Conservation (phyloP, 2,113 vertebrate species). For the Macrotis lagotis region DNA sequence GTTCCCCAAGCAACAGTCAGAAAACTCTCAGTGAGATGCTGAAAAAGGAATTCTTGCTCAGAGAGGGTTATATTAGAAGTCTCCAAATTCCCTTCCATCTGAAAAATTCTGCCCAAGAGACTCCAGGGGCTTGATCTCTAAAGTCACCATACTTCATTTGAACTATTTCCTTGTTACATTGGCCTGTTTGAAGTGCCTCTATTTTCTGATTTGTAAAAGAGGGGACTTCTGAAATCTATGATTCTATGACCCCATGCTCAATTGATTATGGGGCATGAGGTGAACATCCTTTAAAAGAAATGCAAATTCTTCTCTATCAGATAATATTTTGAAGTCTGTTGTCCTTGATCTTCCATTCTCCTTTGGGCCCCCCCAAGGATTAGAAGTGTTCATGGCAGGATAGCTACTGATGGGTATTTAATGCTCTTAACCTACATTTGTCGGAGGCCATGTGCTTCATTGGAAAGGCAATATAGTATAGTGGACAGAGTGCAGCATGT, state of each 20-base stretch:
- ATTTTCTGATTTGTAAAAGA: not conserved
- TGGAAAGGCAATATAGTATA: not conserved
- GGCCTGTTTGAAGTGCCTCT: not conserved
- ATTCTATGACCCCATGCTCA: not conserved
- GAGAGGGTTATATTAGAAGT: not conserved
- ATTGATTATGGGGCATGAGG: not conserved
- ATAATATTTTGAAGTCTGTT: not conserved
- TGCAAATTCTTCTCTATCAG: not conserved
- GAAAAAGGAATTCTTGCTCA: not conserved
- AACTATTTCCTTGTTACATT: not conserved
- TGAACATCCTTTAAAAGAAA: not conserved
- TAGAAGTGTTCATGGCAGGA: not conserved
- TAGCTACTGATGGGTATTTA: not conserved
- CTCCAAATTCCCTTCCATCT: not conserved
- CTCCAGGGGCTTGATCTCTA: not conserved
- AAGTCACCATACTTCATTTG: not conserved
- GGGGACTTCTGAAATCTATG: not conserved
- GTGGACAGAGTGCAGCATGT: not conserved
- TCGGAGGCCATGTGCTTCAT: not conserved
- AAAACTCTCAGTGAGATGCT: not conserved
- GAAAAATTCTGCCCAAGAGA: not conserved
- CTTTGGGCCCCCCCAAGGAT: not conserved
- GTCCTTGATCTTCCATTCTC: not conserved
- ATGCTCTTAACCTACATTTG: not conserved
- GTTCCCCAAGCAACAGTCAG: not conserved